phyloP scores from a whole-genome alignment of 2,797 vertebrate genomes.

The Micrastur ruficollis region DNA sequence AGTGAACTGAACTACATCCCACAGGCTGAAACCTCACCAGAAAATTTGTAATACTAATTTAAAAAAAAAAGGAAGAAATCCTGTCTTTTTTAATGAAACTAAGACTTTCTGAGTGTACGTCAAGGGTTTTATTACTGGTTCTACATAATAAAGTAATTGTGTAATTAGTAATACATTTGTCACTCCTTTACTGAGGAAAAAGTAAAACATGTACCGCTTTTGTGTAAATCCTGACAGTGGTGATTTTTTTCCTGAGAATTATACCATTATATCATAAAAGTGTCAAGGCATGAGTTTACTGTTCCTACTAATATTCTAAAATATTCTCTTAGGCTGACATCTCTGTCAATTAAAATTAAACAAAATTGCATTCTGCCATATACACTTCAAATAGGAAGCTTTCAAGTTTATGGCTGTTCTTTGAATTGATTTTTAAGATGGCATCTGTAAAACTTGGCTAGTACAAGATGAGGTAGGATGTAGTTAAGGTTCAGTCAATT shows the following conservation, averaged over 20 bases:
- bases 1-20: neutral
- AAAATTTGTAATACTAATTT: neutral
- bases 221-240: slow-evolving; percentile 76
- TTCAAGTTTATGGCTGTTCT: slow-evolving; percentile 77
- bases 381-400: slow-evolving; percentile 75
- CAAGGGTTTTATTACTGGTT: slow-evolving; percentile 68
- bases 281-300: slow-evolving; percentile 81
- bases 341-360: slow-evolving; percentile 84
- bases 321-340: slow-evolving; percentile 82
- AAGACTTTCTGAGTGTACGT: slow-evolving; percentile 53
- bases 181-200: slow-evolving; percentile 64
- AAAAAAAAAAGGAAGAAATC: neutral
- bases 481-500: slow-evolving; percentile 79
- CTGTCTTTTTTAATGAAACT: slow-evolving; percentile 19
- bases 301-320: slow-evolving; percentile 83
- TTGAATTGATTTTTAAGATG: slow-evolving; percentile 82
- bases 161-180: slow-evolving; percentile 80
- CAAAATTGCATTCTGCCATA: slow-evolving; percentile 80
- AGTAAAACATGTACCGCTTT: slow-evolving; percentile 72
- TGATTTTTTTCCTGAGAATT: slow-evolving; percentile 76
- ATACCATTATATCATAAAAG: slow-evolving; percentile 83
- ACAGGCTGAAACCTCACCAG: neutral
- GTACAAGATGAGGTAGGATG: slow-evolving; percentile 75
- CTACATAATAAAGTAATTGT: slow-evolving; percentile 76
- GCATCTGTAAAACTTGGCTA: slow-evolving; percentile 80